A percentile compares a stretch with the other conserved stretches of the same genome.
Conservation (phyloP, 92 coral and sea anemone species). For the Porites cylindrica region DNA sequence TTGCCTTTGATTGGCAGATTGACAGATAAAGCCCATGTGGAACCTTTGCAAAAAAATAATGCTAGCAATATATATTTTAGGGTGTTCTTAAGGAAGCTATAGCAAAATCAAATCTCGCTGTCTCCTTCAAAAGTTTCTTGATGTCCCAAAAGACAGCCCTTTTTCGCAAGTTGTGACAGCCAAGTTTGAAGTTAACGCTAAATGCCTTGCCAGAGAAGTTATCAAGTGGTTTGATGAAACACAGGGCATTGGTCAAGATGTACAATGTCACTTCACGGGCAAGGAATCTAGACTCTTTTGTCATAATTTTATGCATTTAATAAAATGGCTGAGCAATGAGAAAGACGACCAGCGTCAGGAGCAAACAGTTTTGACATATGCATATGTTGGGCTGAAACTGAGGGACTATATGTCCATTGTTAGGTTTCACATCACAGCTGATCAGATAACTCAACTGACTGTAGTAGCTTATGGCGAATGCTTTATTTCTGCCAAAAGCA, state of each 20-base stretch:
- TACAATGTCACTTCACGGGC: slow-evolving; percentile 27
- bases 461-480: slow-evolving; percentile 47
- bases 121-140: not conserved
- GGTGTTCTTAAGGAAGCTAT: slow-evolving; percentile 44
- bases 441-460: slow-evolving; percentile 43
- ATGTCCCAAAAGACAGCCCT: slow-evolving; percentile 36
- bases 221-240: slow-evolving; percentile 49
- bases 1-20: slow-evolving; percentile 32
- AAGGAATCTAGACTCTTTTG: slow-evolving; percentile 49
- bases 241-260: slow-evolving; percentile 40
- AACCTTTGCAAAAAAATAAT: slow-evolving; percentile 41
- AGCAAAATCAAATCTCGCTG: slow-evolving; percentile 22
- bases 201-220: slow-evolving; percentile 57
- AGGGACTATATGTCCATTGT: slow-evolving; percentile 41
- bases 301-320: slow-evolving; percentile 40
- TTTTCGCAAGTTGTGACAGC: slow-evolving; percentile 19
- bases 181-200: not conserved
- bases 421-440: slow-evolving; percentile 62
- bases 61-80: slow-evolving; percentile 40
- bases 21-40: slow-evolving; percentile 34
- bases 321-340: slow-evolving; percentile 54
- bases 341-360: slow-evolving; percentile 21
- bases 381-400: slow-evolving; percentile 55
- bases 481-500: slow-evolving; percentile 59
- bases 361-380: slow-evolving; percentile 56